phyloP scores from a whole-genome alignment of 1,140 invertebrate genomes.

The Brachionus angularis region DNA sequence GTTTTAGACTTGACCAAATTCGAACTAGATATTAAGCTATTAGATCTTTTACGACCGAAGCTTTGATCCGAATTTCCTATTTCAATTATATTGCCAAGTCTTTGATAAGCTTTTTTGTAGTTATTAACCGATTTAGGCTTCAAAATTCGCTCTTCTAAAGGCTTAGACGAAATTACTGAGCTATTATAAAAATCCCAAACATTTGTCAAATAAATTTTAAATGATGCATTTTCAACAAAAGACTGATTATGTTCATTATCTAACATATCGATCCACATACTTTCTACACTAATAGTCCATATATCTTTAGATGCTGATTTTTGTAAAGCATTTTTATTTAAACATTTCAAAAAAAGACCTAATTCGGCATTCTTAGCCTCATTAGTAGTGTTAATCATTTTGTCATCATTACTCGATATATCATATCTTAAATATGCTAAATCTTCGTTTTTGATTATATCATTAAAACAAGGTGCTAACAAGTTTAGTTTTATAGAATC shows the following conservation, averaged over 20 bases:
- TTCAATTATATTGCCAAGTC: constrained; percentile 1
- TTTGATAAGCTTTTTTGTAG: background rate
- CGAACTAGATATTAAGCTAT: background rate
- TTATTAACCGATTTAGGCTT: background rate
- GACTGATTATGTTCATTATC: background rate
- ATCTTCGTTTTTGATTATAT: background rate
- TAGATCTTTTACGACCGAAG: background rate
- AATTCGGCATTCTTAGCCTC: background rate
- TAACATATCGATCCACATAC: constrained; percentile 28
- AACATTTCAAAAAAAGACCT: constrained; percentile 29
- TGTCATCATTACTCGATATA: background rate
- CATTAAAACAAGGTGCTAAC: constrained; percentile 31
- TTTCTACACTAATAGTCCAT: constrained; percentile 15
- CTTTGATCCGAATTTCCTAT: background rate
- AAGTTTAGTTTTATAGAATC: background rate
- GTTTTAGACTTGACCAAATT: background rate
- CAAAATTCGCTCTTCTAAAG: background rate
- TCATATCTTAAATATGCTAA: background rate
- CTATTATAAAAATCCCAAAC: constrained; percentile 27
- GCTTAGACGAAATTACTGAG: background rate
- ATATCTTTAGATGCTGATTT: constrained; percentile 8
- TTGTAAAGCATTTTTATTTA: constrained; percentile 25
- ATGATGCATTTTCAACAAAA: constrained; percentile 14
- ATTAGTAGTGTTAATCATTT: constrained; percentile 1
- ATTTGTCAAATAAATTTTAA: background rate